Evolutionary conservation across 2,797 vertebrate species (phyloP).

Genomic region (Chrysolophus pictus): DNA sequence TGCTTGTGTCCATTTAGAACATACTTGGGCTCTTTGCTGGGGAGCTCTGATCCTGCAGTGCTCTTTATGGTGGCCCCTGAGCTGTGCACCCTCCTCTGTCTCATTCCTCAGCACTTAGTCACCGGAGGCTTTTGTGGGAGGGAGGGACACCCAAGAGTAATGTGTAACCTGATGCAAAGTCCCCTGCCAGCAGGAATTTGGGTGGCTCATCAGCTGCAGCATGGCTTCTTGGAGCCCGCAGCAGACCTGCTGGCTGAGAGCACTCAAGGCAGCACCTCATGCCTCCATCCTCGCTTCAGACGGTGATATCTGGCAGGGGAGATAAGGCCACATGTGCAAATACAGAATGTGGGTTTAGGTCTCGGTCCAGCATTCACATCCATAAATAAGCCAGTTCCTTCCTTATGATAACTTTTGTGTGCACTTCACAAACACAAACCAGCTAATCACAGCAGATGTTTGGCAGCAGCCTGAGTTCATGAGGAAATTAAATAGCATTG

Average conservation of each 20-base stretch:
- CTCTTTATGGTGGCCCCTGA: conserved; percentile 11
- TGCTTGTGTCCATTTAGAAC: neutral
- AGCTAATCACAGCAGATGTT: conserved; percentile 57
- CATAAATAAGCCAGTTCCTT: conserved; percentile 20
- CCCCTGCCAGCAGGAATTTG: neutral
- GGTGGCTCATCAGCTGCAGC: neutral
- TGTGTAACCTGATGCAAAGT: conserved; percentile 21
- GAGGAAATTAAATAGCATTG: conserved; percentile 45
- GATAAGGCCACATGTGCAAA: neutral
- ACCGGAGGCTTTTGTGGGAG: conserved; percentile 20
- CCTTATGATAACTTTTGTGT: neutral
- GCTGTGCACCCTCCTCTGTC: neutral
- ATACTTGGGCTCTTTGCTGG: neutral
- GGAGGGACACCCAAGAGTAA: conserved; percentile 45
- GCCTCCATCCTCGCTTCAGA: neutral
- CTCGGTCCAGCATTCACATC: neutral
- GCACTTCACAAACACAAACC: neutral
- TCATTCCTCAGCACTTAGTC: conserved; percentile 49
- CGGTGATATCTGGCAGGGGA: neutral
- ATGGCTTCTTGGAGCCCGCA: neutral
- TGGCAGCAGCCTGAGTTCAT: conserved; percentile 6
- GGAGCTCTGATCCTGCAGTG: neutral
- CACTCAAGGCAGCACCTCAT: neutral
- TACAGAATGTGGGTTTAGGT: neutral
- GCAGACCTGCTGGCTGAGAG: neutral